A percentile compares a stretch with the other conserved stretches of the same genome.
Evolutionary conservation across 2,113 vertebrate species (phyloP).

Genomic region (Gallinago paraguaiae): DNA sequence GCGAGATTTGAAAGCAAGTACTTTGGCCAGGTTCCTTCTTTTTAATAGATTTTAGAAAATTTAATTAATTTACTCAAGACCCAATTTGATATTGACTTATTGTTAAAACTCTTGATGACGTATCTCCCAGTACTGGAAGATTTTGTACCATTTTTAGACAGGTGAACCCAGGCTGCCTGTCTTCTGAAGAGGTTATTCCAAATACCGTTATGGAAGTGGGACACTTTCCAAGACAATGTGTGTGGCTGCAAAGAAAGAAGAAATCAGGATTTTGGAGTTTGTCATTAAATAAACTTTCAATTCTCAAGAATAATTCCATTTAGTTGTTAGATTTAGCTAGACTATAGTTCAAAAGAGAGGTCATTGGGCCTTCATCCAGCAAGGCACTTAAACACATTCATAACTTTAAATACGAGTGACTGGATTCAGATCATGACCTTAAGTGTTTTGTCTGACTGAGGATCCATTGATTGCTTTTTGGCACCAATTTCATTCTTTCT

Average conservation of each 20-base stretch:
- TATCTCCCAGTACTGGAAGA: neutral
- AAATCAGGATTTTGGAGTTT: neutral
- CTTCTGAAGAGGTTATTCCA: neutral
- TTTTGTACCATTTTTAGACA: neutral
- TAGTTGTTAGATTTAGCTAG: neutral
- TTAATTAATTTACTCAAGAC: neutral
- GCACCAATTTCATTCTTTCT: constrained; percentile 9
- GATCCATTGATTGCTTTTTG: constrained; percentile 12
- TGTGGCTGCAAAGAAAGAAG: neutral
- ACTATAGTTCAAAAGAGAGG: neutral
- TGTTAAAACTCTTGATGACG: neutral
- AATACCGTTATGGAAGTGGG: neutral
- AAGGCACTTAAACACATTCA: neutral
- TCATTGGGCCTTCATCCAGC: neutral
- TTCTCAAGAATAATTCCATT: neutral
- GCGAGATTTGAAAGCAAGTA: neutral
- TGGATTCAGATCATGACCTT: neutral
- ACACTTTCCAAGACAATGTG: neutral
- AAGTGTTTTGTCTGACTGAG: neutral
- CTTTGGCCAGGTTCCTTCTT: neutral
- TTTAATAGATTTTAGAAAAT: neutral
- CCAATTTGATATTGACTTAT: neutral
- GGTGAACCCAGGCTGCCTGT: neutral
- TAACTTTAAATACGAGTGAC: neutral
- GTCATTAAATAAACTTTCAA: neutral